Percentiles rank a stretch among this genome's conserved stretches.
Conservation (phyloP, 1,140 invertebrate species). For the Lordiphosa collinella region DNA sequence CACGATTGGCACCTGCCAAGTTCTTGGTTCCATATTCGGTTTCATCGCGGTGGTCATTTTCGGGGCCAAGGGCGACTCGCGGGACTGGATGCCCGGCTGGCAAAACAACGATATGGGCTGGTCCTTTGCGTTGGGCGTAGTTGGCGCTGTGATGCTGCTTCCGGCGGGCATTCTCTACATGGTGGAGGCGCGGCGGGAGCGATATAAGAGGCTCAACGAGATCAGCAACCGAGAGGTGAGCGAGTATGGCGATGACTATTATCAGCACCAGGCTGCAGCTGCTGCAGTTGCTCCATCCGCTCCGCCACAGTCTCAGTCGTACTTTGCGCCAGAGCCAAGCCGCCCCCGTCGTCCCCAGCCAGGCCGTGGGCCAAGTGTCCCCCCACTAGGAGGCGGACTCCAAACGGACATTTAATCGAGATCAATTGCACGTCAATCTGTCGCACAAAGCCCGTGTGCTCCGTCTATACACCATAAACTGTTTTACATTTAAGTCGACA, state of each 20-base stretch:
- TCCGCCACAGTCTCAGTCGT: slow-evolving; percentile 71
- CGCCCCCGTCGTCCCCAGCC: slow-evolving; percentile 68
- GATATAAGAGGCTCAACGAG: slow-evolving; percentile 85
- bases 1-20: slow-evolving; percentile 86
- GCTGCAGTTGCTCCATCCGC: slow-evolving; percentile 40
- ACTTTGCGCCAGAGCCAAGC: slow-evolving; percentile 63
- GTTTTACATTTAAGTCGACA: not conserved
- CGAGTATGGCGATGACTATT: slow-evolving; percentile 82
- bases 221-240: slow-evolving; percentile 83
- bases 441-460: not conserved
- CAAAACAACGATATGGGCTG: slow-evolving; percentile 97
- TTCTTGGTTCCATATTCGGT: slow-evolving; percentile 87
- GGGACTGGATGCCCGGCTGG: slow-evolving; percentile 98
- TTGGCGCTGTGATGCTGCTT: slow-evolving; percentile 87
- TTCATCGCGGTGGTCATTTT: slow-evolving; percentile 85
- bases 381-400: slow-evolving; percentile 51
- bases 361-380: slow-evolving; percentile 42
- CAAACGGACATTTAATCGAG: slow-evolving; percentile 65
- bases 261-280: slow-evolving; percentile 52
- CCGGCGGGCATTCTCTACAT: slow-evolving; percentile 89
- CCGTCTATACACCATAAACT: slow-evolving; percentile 2
- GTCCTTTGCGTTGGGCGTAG: slow-evolving; percentile 93
- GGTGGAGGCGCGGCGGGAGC: slow-evolving; percentile 89
- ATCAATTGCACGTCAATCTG: too few species aligned
- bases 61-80: slow-evolving; percentile 91